Evolutionary conservation across 2,888 invertebrate genomes (phyloP).

Genomic region (Entomobrya proxima): DNA sequence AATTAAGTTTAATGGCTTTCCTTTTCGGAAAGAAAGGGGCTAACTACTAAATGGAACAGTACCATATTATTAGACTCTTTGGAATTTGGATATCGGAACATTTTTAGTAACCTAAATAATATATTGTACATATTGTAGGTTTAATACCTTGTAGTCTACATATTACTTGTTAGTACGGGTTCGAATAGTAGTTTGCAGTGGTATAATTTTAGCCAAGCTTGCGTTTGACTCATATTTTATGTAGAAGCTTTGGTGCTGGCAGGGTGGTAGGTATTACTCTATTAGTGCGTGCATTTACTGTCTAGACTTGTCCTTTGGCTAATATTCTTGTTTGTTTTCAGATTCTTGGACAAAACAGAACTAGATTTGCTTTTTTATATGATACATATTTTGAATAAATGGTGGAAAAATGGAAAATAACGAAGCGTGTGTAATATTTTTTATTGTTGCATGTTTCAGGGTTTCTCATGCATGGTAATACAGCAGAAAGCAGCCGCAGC

Average conservation of each 20-base stretch:
- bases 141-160: too few relatives aligned
- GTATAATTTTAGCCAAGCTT: not conserved
- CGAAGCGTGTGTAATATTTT: not conserved
- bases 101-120: too few relatives aligned
- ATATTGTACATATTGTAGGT: too few relatives aligned
- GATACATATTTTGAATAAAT: not conserved
- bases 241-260: not conserved
- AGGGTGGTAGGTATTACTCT: not conserved
- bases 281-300: not conserved
- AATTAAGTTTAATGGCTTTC: conserved; percentile 62
- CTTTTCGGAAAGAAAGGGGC: conserved; percentile 8
- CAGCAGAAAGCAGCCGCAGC: not conserved
- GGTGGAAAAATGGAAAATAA: not conserved
- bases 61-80: too few relatives aligned
- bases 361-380: not conserved
- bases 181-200: too few relatives aligned
- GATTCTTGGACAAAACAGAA: too few relatives aligned
- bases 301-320: not conserved
- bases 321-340: not conserved
- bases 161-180: too few relatives aligned
- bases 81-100: too few relatives aligned
- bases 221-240: not conserved
- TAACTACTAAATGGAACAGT: not conserved
- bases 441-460: conserved; percentile 16
- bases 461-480: not conserved